These are phyloP conservation scores for Drosophila ficusphila DNA, from an alignment of 1,140 invertebrate species.

Conservation along the genomic window DNA sequence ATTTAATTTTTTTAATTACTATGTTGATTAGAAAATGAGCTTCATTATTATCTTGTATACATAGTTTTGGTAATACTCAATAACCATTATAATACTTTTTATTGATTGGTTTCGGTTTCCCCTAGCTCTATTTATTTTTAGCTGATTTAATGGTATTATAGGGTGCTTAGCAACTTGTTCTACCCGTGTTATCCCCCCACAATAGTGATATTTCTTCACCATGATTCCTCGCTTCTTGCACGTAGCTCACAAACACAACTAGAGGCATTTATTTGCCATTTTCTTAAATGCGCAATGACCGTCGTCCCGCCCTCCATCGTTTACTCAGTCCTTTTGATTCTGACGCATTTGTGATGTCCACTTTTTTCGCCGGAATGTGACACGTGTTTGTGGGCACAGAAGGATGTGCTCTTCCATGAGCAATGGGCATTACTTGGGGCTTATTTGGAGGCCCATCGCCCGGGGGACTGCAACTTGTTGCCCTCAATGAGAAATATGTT, in stretches of 20 bases:
- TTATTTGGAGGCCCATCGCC: conserved; percentile 47
- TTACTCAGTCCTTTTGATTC: conserved; percentile 6
- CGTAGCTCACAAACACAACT: conserved; percentile 40
- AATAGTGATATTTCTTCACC: conserved; percentile 9
- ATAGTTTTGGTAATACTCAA: no score
- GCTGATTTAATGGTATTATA: not conserved
- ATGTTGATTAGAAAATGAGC: no score
- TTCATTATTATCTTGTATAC: no score
- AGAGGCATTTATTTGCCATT: conserved; percentile 51
- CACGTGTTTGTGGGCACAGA: conserved; percentile 30
- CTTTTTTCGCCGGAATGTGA: conserved; percentile 26
- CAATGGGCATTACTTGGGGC: conserved; percentile 49
- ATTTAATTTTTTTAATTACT: no score
- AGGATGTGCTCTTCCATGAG: conserved; percentile 48
- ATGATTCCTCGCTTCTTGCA: conserved; percentile 21
- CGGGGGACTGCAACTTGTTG: conserved; percentile 60
- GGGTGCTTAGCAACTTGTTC: not conserved
- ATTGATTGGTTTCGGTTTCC: no score
- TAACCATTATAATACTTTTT: no score
- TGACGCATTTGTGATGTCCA: conserved; percentile 63
- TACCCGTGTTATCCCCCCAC: not conserved
- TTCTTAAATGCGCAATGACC: conserved; percentile 69
- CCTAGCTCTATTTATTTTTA: no score
- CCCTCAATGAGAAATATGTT: conserved; percentile 58
- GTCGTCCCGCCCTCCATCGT: not conserved